phyloP scores from a whole-genome alignment of 1,140 invertebrate species.

The Ceratosolen solmsi region DNA sequence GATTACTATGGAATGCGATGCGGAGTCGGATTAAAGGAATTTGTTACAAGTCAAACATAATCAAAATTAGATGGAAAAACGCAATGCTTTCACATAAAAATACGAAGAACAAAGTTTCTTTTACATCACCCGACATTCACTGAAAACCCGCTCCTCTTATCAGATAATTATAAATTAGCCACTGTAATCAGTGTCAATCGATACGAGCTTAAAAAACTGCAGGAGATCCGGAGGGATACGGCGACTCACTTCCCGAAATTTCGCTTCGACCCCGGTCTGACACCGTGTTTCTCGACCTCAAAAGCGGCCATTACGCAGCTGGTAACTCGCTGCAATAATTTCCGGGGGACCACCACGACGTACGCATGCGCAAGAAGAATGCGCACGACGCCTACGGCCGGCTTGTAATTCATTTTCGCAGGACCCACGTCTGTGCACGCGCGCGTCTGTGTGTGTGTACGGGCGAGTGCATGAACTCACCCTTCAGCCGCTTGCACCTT shows the following conservation, averaged over 20 bases:
- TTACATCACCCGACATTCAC: not conserved
- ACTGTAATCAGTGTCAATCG: conserved; percentile 30
- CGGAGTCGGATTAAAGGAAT: not conserved
- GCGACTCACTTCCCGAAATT: not conserved
- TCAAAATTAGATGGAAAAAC: not conserved
- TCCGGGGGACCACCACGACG: conserved; percentile 60
- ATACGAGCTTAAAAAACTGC: conserved; percentile 38
- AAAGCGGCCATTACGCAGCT: conserved; percentile 59
- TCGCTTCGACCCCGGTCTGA: conserved; percentile 37
- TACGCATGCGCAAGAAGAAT: conserved; percentile 47
- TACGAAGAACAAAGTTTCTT: not conserved
- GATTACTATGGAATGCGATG: not conserved
- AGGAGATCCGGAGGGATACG: not conserved
- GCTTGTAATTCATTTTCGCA: conserved; percentile 55
- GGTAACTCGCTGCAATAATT: conserved; percentile 61
- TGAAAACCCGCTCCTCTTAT: not conserved
- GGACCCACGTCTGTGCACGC: not conserved
- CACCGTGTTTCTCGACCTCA: conserved; percentile 58
- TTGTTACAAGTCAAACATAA: not conserved
- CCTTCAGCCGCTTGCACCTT: not conserved
- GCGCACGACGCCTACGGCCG: conserved; percentile 53
- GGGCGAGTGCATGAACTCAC: not conserved
- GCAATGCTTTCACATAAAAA: not conserved
- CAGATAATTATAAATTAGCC: conserved; percentile 32
- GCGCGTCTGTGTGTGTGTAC: not conserved